These are phyloP conservation scores for Cetonia aurata DNA, from an alignment of 2,888 invertebrate genomes.

Conservation along the genomic window DNA sequence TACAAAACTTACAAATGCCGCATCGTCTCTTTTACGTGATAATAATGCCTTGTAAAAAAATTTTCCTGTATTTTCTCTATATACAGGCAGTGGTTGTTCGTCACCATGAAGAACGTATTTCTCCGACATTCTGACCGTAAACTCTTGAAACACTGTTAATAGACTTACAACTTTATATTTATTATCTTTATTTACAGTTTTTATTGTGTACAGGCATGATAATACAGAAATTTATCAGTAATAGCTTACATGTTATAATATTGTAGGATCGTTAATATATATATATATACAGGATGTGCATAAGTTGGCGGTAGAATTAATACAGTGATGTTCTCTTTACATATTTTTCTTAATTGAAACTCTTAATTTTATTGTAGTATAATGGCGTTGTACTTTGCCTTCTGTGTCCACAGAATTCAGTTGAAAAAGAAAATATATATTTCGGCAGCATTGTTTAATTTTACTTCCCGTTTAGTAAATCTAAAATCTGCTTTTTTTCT, in stretches of 20 bases:
- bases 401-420: too few relatives aligned
- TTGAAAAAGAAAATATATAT: too few relatives aligned
- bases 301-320: background rate
- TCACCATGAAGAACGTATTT: slow-evolving; percentile 32
- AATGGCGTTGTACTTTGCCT: too few relatives aligned
- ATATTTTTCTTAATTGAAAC: too few relatives aligned
- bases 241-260: background rate
- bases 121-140: slow-evolving; percentile 10
- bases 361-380: too few relatives aligned
- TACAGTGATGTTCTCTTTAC: too few relatives aligned
- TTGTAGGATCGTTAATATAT: background rate
- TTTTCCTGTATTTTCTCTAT: slow-evolving; percentile 36
- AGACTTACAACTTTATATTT: background rate
- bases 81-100: background rate
- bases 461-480: too few relatives aligned
- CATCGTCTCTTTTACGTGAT: slow-evolving; percentile 6
- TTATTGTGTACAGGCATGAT: slow-evolving; percentile 8
- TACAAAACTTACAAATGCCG: slow-evolving; percentile 35
- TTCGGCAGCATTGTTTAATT: too few relatives aligned
- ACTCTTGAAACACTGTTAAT: background rate
- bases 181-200: background rate
- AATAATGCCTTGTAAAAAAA: slow-evolving; percentile 11
- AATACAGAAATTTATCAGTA: slow-evolving; percentile 23
- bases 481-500: too few relatives aligned
- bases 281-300: too few relatives aligned